phyloP scores from a whole-genome alignment of 2,797 vertebrate species.

The Poecilia wingei region DNA sequence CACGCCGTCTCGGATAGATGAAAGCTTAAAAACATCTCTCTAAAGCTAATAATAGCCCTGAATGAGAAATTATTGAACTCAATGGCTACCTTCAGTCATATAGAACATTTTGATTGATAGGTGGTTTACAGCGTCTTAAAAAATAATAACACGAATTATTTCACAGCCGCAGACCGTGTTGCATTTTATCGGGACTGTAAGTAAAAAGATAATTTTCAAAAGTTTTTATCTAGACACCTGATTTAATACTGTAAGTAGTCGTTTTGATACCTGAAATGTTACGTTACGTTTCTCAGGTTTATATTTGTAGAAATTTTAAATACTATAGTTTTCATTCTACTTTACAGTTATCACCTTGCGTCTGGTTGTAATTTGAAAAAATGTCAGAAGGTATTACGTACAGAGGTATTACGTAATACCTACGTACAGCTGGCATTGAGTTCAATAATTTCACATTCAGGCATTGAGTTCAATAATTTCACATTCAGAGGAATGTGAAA shows the following conservation, averaged over 20 bases:
- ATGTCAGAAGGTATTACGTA: not conserved
- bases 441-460: no score
- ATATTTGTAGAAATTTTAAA: not conserved
- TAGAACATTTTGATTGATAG: not conserved
- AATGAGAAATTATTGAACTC: conserved; percentile 1
- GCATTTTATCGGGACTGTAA: not conserved
- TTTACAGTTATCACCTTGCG: not conserved
- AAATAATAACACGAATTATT: not conserved
- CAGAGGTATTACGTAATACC: no score
- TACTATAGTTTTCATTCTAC: not conserved
- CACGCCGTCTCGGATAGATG: not conserved
- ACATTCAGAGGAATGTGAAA: not conserved
- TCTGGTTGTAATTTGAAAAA: not conserved
- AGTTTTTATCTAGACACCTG: not conserved
- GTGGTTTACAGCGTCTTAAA: not conserved
- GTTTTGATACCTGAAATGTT: no score
- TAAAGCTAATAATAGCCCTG: not conserved
- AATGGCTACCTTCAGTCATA: not conserved
- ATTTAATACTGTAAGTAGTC: not conserved
- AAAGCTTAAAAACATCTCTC: conserved; percentile 16
- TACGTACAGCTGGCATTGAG: no score
- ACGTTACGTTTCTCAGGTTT: not conserved
- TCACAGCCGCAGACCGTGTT: not conserved
- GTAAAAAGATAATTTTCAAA: not conserved
- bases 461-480: no score